Conservation (phyloP, 2,797 vertebrate species). For the Syngnathus acus region DNA sequence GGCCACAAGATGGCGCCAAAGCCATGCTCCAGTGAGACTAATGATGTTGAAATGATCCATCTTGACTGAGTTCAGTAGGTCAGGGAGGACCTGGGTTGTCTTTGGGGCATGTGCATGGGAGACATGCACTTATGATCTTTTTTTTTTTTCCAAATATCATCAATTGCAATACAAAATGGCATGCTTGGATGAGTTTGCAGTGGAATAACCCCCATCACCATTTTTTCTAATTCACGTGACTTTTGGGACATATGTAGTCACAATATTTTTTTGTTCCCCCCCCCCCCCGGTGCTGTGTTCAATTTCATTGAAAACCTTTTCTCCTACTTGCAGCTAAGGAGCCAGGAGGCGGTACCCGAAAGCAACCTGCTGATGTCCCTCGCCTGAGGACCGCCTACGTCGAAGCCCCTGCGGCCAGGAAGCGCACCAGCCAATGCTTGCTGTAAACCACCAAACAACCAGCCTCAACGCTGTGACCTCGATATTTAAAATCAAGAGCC, state of each 20-base stretch:
- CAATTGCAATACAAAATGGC: no score
- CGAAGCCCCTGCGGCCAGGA: conserved; percentile 28
- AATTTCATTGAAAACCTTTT: neutral
- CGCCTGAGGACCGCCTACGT: conserved; percentile 54
- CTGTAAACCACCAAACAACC: conserved; percentile 56
- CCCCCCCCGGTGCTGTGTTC: neutral
- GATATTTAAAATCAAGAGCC: conserved; percentile 42
- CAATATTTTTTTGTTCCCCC: no score
- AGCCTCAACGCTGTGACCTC: conserved; percentile 54
- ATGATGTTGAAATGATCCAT: no score
- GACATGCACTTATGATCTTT: no score
- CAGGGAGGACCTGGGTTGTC: no score
- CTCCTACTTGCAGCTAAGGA: conserved; percentile 66
- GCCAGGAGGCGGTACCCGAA: conserved; percentile 58
- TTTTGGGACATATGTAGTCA: no score
- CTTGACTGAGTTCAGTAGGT: no score
- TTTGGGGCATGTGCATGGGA: no score
- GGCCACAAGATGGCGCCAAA: neutral
- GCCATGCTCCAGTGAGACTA: no score
- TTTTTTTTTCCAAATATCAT: no score
- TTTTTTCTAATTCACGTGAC: no score
- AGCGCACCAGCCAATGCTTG: conserved; percentile 53
- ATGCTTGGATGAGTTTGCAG: neutral
- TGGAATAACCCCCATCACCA: neutral
- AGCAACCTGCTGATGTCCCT: conserved; percentile 52